Evolutionary conservation across 2,797 vertebrate species (phyloP).

Genomic region (Fistularia commersonii): DNA sequence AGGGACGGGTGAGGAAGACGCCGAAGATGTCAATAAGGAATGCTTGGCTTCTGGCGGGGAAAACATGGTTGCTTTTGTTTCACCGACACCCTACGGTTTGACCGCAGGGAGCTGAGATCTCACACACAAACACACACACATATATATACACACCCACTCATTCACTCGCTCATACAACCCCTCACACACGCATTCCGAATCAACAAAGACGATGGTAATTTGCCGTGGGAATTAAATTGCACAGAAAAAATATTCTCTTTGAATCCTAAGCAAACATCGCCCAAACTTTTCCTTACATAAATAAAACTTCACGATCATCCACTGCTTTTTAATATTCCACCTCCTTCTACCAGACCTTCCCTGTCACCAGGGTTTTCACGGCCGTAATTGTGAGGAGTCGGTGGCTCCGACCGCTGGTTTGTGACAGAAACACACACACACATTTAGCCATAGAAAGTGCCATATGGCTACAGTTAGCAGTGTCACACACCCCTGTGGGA

Average conservation of each 20-base stretch:
- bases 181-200: no score
- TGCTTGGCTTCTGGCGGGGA: slow-evolving; percentile 37
- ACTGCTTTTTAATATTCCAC: neutral
- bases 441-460: slow-evolving; percentile 22
- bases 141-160: slow-evolving; percentile 3
- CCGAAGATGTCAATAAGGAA: slow-evolving; percentile 52
- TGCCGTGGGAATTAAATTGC: no score
- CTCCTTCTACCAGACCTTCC: neutral
- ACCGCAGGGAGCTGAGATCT: slow-evolving; percentile 12
- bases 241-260: no score
- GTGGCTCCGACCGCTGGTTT: slow-evolving; percentile 50
- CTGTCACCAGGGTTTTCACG: slow-evolving; percentile 48
- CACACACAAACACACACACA: no score
- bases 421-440: slow-evolving; percentile 53
- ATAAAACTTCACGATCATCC: no score
- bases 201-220: no score
- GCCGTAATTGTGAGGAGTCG: slow-evolving; percentile 67
- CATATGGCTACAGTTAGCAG: slow-evolving; percentile 50
- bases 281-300: no score
- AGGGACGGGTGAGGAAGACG: slow-evolving; percentile 20
- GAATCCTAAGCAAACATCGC: no score
- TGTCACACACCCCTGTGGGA: slow-evolving; percentile 34
- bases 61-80: slow-evolving; percentile 49
- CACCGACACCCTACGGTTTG: slow-evolving; percentile 35
- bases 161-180: no score